Evolutionary conservation across 2,797 vertebrate species (phyloP), one percentile per base, ranked within the genome.

Genomic region (Tapera naevia): DNA sequence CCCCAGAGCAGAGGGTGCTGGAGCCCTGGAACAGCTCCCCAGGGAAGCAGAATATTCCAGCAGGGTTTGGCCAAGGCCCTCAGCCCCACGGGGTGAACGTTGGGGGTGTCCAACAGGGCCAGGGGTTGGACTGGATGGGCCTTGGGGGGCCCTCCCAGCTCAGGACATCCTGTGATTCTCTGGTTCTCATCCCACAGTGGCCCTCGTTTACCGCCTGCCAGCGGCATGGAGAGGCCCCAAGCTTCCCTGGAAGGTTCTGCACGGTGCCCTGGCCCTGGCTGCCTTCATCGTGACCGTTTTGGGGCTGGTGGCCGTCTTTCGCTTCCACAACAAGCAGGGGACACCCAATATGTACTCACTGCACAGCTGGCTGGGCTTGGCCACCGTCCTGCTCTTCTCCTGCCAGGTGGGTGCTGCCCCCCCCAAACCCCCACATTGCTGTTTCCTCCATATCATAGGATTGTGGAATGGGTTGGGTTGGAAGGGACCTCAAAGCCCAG

Each of bases 311-410:
- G 99, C 99, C 0, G 99, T 99, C 70, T 99, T 99, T 51, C 28
- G 51, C 27, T 98, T 97, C 94, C 99, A 99, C 89, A 98, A 98
- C 1, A 27, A 53, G 11, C 17, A 86, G 0, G 51, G 89, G 1
- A 98, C 84, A 1, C 60, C 98, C 66, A 98, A 99, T 93, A 97
- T 99, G 46, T 99, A 99, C 95, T 99, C 99, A 0, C 79, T 99
- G 87, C 99, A 99, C 97, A 99, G 99, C 97, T 99, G 99, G 99
- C 93, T 99, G 75, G 99, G 99, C 37, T 97, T 99, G 41, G 61
- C 48, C 25, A 97, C 99, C 0, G 73, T 97, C 7, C 92, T 98
- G 76, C 97, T 99, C 58, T 99, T 99, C 11, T 96, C 98, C 71
- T 88, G 96, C 17, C 99, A 99, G 99, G 99, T 99, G 90, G 33